Evolutionary conservation across 1,140 invertebrate genomes (phyloP).

Genomic region (Megathymus violae): DNA sequence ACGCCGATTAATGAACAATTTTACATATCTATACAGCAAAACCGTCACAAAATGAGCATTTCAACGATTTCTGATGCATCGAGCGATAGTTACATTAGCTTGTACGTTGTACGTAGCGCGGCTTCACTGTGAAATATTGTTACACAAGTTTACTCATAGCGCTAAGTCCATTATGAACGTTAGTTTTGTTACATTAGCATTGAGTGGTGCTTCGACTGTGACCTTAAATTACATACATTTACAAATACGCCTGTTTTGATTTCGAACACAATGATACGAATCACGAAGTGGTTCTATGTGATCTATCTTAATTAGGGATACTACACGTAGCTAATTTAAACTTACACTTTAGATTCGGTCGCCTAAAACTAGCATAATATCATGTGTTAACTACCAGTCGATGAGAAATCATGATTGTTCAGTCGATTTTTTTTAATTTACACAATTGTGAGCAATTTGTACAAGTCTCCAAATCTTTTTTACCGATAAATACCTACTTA

Average conservation of each 20-base stretch:
- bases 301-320: background rate
- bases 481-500: conserved; percentile 66
- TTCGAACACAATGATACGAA: background rate
- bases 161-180: too few relatives aligned
- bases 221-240: too few relatives aligned
- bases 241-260: background rate
- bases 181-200: too few relatives aligned
- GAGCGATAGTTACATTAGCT: conserved; percentile 53
- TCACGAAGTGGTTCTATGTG: background rate
- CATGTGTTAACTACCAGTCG: conserved; percentile 72
- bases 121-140: background rate
- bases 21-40: conserved; percentile 69
- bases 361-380: conserved; percentile 28
- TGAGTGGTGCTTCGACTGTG: too few relatives aligned
- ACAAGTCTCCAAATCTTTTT: conserved; percentile 80
- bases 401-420: conserved; percentile 76
- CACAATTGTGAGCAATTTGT: conserved; percentile 80
- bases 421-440: conserved; percentile 80
- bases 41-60: conserved; percentile 73
- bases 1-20: conserved; percentile 63
- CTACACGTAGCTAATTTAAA: conserved; percentile 26
- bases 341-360: conserved; percentile 26
- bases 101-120: conserved; percentile 24
- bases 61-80: conserved; percentile 54
- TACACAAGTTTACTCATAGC: too few relatives aligned